Base-by-base conservation (phyloP, 2,888 invertebrate genomes). In the Trachelus tabidus region DNA sequence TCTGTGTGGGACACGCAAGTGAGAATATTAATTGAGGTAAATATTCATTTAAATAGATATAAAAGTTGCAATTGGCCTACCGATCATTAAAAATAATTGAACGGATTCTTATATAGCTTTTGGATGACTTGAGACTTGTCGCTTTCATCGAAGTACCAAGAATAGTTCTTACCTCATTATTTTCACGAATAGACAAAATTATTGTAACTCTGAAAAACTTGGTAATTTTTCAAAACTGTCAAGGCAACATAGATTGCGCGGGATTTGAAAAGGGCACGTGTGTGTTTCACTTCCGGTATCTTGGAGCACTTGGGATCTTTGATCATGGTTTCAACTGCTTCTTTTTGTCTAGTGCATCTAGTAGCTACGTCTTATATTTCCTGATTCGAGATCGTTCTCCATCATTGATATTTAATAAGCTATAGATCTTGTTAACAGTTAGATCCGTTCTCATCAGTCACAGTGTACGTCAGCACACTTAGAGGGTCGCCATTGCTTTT, bases 1-100 rank as follows among this genome's bases (percentile, higher is more conserved):
- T 84, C 83, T 79, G 83, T 85, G 76, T 87, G 85, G 83, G 84
- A 84, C 85, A 82, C 84, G 79, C 83, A 84, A 77, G 82, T 34
- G 79, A 56, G 37, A 77, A 78, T 75, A 75, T 79, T 80, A 78
- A 79, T 83, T 80, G 79, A 81, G 80, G 83, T 82, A 33, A 75
- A 68, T 78, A 23, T 69, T 4, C 11, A 23, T 11, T 31, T 56
- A 9, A 9, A 56, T 9, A 56, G 0, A 56, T 9, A 23, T 56
- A 2, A 23, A 9, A 56, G 2, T 56, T 23, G 2, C 0, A 9
- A 56, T 23, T 56, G 15, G 23, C 9, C 6, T 23, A 23, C 0
- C 23, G 2, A 2, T 15, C 40, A 9, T 56, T 56, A 0, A 9
- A 23, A 23, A 56, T 56, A 56, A 56, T 2, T 56, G 6, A 23